Base-by-base conservation (phyloP, 2,113 vertebrate species). In the Gallinago undulata region DNA sequence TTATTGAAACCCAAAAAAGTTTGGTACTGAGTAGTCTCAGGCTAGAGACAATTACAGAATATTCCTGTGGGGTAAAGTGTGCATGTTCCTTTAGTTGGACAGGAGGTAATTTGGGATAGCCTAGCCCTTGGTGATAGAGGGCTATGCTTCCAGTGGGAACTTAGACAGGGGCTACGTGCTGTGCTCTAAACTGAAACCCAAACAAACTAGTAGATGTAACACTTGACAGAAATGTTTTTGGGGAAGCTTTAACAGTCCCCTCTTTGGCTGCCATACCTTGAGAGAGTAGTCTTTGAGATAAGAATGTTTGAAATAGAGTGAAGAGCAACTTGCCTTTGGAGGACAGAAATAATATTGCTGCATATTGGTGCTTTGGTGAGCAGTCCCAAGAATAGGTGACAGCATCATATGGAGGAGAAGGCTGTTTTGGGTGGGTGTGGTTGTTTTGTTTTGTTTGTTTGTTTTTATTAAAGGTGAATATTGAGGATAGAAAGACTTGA, bases 1-100 rank as follows among this genome's bases (percentile, higher is more conserved):
- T 73, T 23, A n/a, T 2, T 64, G 47, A 43, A 78, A 37, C 12
- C 4, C 0, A 6, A 7, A n/a, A 9, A 23, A 5, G 0, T 10
- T 82, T 51, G 14, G 2, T 93, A 7, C 24, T 9, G 48, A 62
- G 35, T 47, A 24, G 47, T 51, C 5, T 78, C 48, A 64, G 13
- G 12, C 50, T 78, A 35, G 41, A 48, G 22, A 25, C 5, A 69
- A 19, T 53, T 73, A 31, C 7, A 69, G 37, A 43, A 41, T 33
- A 3, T 27, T 75, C 15, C 66, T 64, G 21, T 74, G 24, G 13
- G 23, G 7, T 84, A 15, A 77, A 93, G 2, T 45, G 13, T 56
- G 12, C 18, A 6, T 56, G 17, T 67, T 74, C 5, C 19, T 87
- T 78, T 43, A 51, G 27, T 0, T 2, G 43, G 6, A 19, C 51